Conservation (phyloP, 2,113 vertebrate species). For the Cynocephalus volans region DNA sequence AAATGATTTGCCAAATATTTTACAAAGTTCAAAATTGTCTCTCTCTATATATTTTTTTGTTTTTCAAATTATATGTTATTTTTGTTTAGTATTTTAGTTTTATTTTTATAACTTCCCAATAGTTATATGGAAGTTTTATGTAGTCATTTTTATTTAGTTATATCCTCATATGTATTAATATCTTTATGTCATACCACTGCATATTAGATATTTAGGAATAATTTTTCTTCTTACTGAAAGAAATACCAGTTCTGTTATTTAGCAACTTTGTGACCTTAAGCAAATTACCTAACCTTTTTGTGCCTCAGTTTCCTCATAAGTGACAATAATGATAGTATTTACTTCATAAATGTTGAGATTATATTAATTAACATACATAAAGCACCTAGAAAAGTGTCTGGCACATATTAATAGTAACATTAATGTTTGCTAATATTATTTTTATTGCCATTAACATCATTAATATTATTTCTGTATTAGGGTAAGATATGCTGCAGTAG, state of each 20-base stretch:
- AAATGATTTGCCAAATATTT: background rate
- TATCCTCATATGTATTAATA: background rate
- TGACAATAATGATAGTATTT: background rate
- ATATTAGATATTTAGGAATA: background rate
- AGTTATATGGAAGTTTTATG: background rate
- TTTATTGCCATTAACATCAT: background rate
- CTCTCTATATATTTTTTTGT: background rate
- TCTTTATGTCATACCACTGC: background rate
- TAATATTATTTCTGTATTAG: background rate
- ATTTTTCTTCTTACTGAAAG: background rate
- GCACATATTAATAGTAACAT: no score
- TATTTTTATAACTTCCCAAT: background rate
- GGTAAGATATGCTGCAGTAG: background rate
- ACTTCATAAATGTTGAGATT: background rate
- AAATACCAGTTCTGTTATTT: background rate
- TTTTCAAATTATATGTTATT: background rate
- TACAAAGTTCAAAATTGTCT: background rate
- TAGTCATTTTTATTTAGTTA: background rate
- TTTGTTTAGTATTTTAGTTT: background rate
- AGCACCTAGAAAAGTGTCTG: background rate
- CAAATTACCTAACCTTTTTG: background rate
- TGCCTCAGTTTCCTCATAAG: background rate
- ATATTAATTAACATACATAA: background rate
- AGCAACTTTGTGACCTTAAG: background rate
- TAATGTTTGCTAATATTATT: background rate